Percentiles rank a stretch among this genome's conserved stretches.
These are phyloP conservation scores for Epinephelus fuscoguttatus DNA, from an alignment of 2,113 vertebrate species.

Conservation along the genomic window DNA sequence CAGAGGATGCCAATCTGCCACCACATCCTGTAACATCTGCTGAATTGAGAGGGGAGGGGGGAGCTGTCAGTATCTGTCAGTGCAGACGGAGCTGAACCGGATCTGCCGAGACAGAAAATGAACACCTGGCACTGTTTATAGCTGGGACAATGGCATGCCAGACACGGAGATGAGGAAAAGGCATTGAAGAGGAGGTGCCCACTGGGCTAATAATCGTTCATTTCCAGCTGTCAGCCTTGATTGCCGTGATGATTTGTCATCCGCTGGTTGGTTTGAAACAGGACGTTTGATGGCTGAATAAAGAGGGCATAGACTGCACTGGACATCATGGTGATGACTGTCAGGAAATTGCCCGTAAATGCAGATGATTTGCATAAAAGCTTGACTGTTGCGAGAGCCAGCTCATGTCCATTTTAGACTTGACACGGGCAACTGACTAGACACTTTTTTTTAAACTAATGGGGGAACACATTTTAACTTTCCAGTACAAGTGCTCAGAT, in stretches of 20 bases:
- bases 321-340: slow-evolving; percentile 29
- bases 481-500: background rate
- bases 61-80: slow-evolving; percentile 56
- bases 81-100: slow-evolving; percentile 47
- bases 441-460: background rate
- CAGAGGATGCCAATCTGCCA: slow-evolving; percentile 49
- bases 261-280: slow-evolving; percentile 46
- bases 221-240: slow-evolving; percentile 71
- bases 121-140: slow-evolving; percentile 71
- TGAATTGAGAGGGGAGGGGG: slow-evolving; percentile 7
- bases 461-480: background rate
- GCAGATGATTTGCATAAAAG: slow-evolving; percentile 47
- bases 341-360: slow-evolving; percentile 40
- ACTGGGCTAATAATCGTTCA: slow-evolving; percentile 62
- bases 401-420: slow-evolving; percentile 16
- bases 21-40: slow-evolving; percentile 64
- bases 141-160: slow-evolving; percentile 38
- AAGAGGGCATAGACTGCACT: slow-evolving; percentile 31
- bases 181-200: slow-evolving; percentile 51
- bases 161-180: slow-evolving; percentile 35
- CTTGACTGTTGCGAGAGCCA: background rate
- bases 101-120: slow-evolving; percentile 64
- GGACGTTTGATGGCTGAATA: slow-evolving; percentile 46
- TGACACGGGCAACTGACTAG: background rate
- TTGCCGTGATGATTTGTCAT: slow-evolving; percentile 61